Conservation (phyloP, 2,113 vertebrate genomes). For the Indri indri region DNA sequence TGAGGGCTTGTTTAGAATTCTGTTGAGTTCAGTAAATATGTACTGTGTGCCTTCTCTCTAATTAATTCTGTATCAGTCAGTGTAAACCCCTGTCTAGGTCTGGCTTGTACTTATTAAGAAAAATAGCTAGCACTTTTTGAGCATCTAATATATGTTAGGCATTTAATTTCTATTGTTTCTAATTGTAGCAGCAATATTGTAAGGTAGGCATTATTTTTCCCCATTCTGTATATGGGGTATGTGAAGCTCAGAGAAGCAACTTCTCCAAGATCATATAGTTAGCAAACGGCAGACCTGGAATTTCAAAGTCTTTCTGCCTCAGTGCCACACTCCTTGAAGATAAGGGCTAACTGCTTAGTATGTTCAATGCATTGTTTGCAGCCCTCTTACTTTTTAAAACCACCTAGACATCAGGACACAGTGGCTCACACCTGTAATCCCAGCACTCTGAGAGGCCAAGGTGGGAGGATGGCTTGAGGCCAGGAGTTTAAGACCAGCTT, state of each 20-base stretch:
- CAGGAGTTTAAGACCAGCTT: no score
- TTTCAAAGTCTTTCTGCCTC: background rate
- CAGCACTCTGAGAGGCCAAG: no score
- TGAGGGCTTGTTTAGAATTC: background rate
- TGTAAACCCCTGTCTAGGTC: background rate
- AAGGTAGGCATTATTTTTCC: background rate
- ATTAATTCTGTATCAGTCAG: background rate
- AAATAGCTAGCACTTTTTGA: background rate
- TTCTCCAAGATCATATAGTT: background rate
- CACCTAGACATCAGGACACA: background rate
- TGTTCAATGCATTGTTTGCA: background rate
- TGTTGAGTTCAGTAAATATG: slow-evolving; percentile 6
- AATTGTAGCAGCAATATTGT: background rate
- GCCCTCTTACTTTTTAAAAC: slow-evolving; percentile 20
- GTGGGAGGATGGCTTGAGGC: no score
- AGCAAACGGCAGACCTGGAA: background rate
- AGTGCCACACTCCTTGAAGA: background rate
- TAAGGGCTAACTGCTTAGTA: background rate
- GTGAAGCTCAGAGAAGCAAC: background rate
- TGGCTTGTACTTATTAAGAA: background rate
- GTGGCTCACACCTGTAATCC: no score
- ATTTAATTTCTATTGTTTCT: background rate
- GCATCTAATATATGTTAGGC: background rate
- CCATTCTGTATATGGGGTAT: background rate
- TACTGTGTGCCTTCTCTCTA: background rate